Conservation (phyloP, 1,140 invertebrate genomes). For the Drosophila kohkoa region DNA sequence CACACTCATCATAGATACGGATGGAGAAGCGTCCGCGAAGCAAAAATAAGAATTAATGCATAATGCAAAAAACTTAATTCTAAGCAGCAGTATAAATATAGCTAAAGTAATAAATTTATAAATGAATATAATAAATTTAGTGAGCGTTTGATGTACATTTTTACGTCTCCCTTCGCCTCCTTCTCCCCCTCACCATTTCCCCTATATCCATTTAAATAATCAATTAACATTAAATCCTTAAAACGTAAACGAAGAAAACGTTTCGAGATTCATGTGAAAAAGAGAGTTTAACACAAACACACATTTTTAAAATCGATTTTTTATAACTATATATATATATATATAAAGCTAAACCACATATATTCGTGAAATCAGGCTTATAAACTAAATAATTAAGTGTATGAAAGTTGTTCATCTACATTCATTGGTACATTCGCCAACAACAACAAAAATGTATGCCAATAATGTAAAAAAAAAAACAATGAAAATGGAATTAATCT, state of each 20-base stretch:
- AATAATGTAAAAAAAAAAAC: slow-evolving; percentile 6
- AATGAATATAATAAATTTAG: slow-evolving; percentile 80
- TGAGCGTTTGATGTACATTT: slow-evolving; percentile 76
- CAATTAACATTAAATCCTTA: neutral
- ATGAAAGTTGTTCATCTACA: slow-evolving; percentile 41
- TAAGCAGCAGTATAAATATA: slow-evolving; percentile 79
- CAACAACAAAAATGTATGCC: neutral
- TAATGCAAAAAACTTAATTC: slow-evolving; percentile 72
- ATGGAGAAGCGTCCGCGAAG: slow-evolving; percentile 60
- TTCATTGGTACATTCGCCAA: slow-evolving; percentile 20
- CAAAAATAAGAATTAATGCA: slow-evolving; percentile 64
- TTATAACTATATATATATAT: slow-evolving; percentile 36
- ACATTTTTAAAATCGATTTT: slow-evolving; percentile 49
- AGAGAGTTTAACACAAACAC: slow-evolving; percentile 43
- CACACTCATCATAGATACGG: slow-evolving; percentile 2
- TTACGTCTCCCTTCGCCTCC: slow-evolving; percentile 46
- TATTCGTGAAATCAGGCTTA: slow-evolving; percentile 33
- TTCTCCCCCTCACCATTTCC: neutral
- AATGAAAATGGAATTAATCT: slow-evolving; percentile 13
- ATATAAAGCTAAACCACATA: slow-evolving; percentile 12
- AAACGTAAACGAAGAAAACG: slow-evolving; percentile 13
- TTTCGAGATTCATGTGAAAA: slow-evolving; percentile 57
- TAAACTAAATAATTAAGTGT: slow-evolving; percentile 35
- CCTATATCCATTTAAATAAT: slow-evolving; percentile 5
- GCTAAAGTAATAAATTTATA: slow-evolving; percentile 83